Base-by-base conservation (phyloP, 2,797 vertebrate species). In the Enteromius mattozi region DNA sequence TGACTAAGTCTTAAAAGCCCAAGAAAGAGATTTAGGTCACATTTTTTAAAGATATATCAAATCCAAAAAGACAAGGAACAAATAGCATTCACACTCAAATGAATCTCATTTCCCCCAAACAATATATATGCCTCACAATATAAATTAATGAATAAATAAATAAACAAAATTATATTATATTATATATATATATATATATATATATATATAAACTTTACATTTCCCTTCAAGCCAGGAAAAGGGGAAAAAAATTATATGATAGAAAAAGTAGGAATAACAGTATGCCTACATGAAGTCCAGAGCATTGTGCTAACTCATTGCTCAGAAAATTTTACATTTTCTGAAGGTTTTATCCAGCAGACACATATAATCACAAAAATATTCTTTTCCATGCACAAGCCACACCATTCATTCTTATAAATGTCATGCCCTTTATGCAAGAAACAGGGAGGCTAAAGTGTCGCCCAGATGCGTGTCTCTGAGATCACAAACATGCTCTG, bases 371-470 rank as follows among this genome's bases (percentile, higher is more conserved):
- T 66, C 40, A 47, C 27, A n/a, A 42, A 77, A 37, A 61, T 35
- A 17, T n/a, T n/a, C 3, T 47, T 78, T 81, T 83, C 27, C 17
- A 79, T 65, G 81, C 35, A 81, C 71, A 40, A 78, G 49, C 71
- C 40, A 77, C 72, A 81, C 82, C 66, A 81, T 76, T 77, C 56
- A 87, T 70, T 65, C 69, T 82, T 49, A 84, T 61, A 84, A 84
- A 86, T 75, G 84, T 69, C 88, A 83, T 83, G 81, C 72, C 80
- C 78, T 84, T 87, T 77, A 77, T 47, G 59, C 33, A 66, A 51
- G n/a, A 86, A 72, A 74, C 81, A 78, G 65, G 27, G 24, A 84
- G 87, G 78, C 56, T 37, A 42, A 78, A 85, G 54, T 69, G 19
- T 66, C 76, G 2, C n/a, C 4, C n/a, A 37, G 35, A 56, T 66